Conservation (phyloP, 1,140 invertebrate species). For the Drosophila setifemur region DNA sequence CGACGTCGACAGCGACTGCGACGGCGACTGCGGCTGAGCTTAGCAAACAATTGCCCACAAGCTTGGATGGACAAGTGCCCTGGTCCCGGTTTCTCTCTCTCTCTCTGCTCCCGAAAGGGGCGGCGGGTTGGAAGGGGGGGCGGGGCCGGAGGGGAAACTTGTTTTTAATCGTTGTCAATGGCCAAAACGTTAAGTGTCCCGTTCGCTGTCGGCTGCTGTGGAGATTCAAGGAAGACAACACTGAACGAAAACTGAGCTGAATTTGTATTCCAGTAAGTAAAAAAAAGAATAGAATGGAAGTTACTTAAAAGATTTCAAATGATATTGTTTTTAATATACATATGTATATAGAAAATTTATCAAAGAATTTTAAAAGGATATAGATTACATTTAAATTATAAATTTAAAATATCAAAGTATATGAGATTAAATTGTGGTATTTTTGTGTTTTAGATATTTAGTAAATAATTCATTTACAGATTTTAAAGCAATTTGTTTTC, state of each 20-base stretch:
- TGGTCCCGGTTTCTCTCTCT: conserved; percentile 46
- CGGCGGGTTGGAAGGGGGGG: not conserved
- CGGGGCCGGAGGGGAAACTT: conserved; percentile 40
- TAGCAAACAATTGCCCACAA: conserved; percentile 42
- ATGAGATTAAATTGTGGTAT: too few species aligned
- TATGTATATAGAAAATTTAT: too few species aligned
- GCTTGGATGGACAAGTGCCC: conserved; percentile 51
- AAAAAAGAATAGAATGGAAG: not conserved
- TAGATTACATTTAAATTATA: too few species aligned
- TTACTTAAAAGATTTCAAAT: not conserved
- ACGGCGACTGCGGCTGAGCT: not conserved
- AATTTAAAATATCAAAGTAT: too few species aligned
- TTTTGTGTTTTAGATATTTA: too few species aligned
- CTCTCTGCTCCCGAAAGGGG: not conserved
- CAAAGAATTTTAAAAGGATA: too few species aligned
- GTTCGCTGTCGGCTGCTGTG: conserved; percentile 49
- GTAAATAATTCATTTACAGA: too few species aligned
- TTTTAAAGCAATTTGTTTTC: too few species aligned
- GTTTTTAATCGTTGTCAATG: conserved; percentile 81
- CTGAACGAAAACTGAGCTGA: not conserved
- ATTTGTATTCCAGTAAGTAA: too few species aligned
- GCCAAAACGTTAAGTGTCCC: conserved; percentile 78
- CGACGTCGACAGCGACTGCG: not conserved
- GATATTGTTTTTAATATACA: too few species aligned
- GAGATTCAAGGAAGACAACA: conserved; percentile 33